phyloP scores from a whole-genome alignment of 2,797 vertebrate species.

The Liparis tanakae region DNA sequence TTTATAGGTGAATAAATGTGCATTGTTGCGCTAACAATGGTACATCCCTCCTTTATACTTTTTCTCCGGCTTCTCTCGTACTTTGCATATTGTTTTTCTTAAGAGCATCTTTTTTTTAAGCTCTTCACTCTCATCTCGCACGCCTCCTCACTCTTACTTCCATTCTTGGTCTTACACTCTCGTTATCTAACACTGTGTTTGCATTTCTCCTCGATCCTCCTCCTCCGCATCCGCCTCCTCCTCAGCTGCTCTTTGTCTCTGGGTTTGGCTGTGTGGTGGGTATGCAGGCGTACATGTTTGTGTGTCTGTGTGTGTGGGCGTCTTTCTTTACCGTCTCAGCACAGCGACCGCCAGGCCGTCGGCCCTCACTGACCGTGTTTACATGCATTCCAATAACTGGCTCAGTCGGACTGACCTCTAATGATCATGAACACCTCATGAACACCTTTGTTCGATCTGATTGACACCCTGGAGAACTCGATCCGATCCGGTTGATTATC shows the following conservation, averaged over 20 bases:
- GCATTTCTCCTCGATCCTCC: constrained; percentile 67
- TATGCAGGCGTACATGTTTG: constrained; percentile 53
- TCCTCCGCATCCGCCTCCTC: constrained; percentile 75
- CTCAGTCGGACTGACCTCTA: too few species aligned
- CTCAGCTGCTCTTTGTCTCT: constrained; percentile 77
- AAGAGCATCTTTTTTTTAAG: constrained; percentile 58
- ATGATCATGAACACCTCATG: too few species aligned
- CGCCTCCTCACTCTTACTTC: constrained; percentile 72
- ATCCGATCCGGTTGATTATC: too few species aligned
- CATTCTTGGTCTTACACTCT: constrained; percentile 71
- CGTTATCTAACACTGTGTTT: constrained; percentile 75
- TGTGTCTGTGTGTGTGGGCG: constrained; percentile 49
- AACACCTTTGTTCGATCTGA: too few species aligned
- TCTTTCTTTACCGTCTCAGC: constrained; percentile 49
- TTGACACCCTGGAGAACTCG: too few species aligned
- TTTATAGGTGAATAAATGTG: constrained; percentile 53
- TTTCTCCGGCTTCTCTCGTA: constrained; percentile 16
- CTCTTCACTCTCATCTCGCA: constrained; percentile 62
- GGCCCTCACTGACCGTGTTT: too few species aligned
- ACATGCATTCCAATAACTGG: too few species aligned
- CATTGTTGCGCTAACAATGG: constrained; percentile 34
- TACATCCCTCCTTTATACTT: constrained; percentile 23
- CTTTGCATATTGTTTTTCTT: constrained; percentile 61
- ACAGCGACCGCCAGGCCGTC: constrained; percentile 3
- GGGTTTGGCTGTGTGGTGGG: constrained; percentile 51